These are phyloP conservation scores for Pteria penguin DNA, from an alignment of 2,888 invertebrate genomes.

Conservation along the genomic window DNA sequence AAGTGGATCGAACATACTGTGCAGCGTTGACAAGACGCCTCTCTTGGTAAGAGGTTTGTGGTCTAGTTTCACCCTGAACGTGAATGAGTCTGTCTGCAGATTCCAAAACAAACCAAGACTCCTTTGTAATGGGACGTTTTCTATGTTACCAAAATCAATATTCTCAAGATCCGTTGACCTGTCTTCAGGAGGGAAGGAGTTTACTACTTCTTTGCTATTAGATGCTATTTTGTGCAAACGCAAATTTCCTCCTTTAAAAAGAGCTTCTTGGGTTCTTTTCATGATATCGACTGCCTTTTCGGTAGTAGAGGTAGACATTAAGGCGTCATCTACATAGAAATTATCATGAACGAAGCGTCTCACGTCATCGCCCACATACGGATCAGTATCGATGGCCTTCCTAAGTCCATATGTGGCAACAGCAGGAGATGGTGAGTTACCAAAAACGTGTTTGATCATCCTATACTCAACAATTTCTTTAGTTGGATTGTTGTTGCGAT, in stretches of 20 bases:
- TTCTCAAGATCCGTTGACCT: constrained; percentile 22
- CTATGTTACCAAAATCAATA: constrained; percentile 18
- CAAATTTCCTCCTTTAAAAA: constrained; percentile 36
- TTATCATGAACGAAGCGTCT: constrained; percentile 36
- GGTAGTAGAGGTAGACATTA: constrained; percentile 24
- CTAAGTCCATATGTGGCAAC: constrained; percentile 40
- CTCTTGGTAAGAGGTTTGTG: constrained; percentile 17
- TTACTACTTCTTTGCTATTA: constrained; percentile 21
- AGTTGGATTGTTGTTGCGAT: constrained; percentile 21
- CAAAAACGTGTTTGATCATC: constrained; percentile 48
- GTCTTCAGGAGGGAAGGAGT: constrained; percentile 35
- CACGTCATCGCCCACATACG: constrained; percentile 6
- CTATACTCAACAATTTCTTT: constrained; percentile 32
- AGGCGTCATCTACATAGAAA: constrained; percentile 53
- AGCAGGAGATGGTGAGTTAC: constrained; percentile 39
- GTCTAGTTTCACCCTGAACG: not conserved
- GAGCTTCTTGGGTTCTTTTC: constrained; percentile 30
- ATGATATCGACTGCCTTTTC: constrained; percentile 4
- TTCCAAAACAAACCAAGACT: constrained; percentile 34
- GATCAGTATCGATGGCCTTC: constrained; percentile 8
- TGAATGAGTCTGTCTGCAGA: constrained; percentile 13
- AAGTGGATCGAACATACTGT: constrained; percentile 42
- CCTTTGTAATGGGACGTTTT: constrained; percentile 25
- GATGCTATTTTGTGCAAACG: constrained; percentile 44
- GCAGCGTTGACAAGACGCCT: constrained; percentile 20